A percentile compares a stretch with the other conserved stretches of the same genome.
These are phyloP conservation scores for Pasiphila rectangulata DNA, from an alignment of 2,888 invertebrate species.

Conservation along the genomic window DNA sequence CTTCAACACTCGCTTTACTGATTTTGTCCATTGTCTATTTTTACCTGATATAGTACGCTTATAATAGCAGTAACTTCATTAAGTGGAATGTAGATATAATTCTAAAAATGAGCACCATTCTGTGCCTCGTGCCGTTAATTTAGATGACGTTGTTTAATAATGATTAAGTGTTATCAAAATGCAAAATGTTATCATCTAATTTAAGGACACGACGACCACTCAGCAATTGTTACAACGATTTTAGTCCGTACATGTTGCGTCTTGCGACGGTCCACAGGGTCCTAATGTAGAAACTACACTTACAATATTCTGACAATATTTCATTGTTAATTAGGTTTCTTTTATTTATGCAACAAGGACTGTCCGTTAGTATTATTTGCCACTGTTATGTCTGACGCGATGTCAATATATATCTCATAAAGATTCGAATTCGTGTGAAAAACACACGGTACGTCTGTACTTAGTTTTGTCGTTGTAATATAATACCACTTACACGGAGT, in stretches of 20 bases:
- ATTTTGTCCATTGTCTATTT: constrained; percentile 24
- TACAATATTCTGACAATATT: constrained; percentile 57
- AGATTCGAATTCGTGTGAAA: constrained; percentile 20
- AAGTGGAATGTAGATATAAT: constrained; percentile 15
- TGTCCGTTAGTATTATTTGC: constrained; percentile 28
- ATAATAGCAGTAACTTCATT: constrained; percentile 16
- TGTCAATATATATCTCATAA: constrained; percentile 37
- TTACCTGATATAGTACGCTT: constrained; percentile 21
- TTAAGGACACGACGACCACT: constrained; percentile 36
- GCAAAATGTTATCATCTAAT: constrained; percentile 8
- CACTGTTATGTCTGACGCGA: constrained; percentile 43
- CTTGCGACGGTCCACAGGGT: constrained; percentile 70
- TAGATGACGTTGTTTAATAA: constrained; percentile 23
- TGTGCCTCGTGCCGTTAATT: constrained; percentile 23
- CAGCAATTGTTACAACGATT: constrained; percentile 62
- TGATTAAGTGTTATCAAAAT: constrained; percentile 4
- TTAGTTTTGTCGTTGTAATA: constrained; percentile 44
- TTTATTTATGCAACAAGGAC: constrained; percentile 30
- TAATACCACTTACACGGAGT: constrained; percentile 34
- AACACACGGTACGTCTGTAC: constrained; percentile 40
- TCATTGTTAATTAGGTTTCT: constrained; percentile 34
- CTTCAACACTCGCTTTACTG: constrained; percentile 18
- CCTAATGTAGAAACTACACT: constrained; percentile 56
- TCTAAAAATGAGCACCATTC: constrained; percentile 13
- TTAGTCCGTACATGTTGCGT: constrained; percentile 59